Evolutionary conservation across 2,113 vertebrate genomes (phyloP).

Genomic region (Meriones unguiculatus): DNA sequence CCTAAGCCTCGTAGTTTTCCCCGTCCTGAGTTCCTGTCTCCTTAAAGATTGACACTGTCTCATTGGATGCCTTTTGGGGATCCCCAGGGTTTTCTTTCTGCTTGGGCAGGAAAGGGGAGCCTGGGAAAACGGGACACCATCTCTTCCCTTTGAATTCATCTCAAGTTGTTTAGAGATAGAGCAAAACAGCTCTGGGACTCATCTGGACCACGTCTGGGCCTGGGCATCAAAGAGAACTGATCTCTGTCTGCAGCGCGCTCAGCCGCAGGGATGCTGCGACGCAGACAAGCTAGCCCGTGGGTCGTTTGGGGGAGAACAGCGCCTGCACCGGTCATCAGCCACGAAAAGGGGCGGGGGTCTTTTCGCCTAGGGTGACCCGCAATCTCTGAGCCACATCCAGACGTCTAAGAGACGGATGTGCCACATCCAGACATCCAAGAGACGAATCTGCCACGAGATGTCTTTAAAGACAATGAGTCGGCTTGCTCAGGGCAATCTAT

Average conservation of each 20-base stretch:
- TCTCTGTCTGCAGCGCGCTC: slow-evolving; percentile 74
- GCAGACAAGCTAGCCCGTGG: slow-evolving; percentile 54
- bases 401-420: neutral
- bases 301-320: slow-evolving; percentile 34
- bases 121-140: neutral
- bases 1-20: slow-evolving; percentile 82
- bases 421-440: neutral
- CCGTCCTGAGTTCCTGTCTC: slow-evolving; percentile 43
- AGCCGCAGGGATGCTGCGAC: slow-evolving; percentile 19
- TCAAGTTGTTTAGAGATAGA: slow-evolving; percentile 76
- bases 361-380: neutral
- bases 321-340: neutral
- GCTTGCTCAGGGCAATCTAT: slow-evolving; percentile 16
- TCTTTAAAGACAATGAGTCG: neutral
- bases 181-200: slow-evolving; percentile 62
- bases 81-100: slow-evolving; percentile 65
- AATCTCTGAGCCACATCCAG: neutral
- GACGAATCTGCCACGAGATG: neutral
- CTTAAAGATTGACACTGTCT: slow-evolving; percentile 57
- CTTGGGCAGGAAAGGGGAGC: slow-evolving; percentile 73
- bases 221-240: slow-evolving; percentile 76
- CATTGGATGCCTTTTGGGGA: neutral
- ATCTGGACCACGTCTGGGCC: slow-evolving; percentile 78
- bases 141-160: slow-evolving; percentile 61
- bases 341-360: neutral